Evolutionary conservation across 2,113 vertebrate species (phyloP).

Genomic region (Notarius quadriscutis): DNA sequence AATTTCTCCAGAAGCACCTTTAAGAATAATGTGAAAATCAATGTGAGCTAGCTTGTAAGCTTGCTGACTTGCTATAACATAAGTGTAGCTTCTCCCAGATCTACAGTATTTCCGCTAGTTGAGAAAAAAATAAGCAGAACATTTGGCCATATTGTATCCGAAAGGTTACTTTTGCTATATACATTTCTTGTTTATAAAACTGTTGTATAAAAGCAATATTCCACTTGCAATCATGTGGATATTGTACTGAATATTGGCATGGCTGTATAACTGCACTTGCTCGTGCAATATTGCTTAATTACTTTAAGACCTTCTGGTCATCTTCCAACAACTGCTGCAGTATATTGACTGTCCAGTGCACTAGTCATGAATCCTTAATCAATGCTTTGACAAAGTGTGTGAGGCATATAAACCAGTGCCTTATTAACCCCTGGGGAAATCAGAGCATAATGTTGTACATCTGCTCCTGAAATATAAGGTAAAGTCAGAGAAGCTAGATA

Average conservation of each 20-base stretch:
- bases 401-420: neutral
- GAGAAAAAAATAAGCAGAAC: neutral
- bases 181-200: neutral
- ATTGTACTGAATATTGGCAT: neutral
- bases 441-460: neutral
- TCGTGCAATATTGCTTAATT: neutral
- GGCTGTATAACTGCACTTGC: neutral
- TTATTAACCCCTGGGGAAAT: neutral
- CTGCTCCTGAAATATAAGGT: neutral
- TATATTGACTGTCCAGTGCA: neutral
- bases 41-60: neutral
- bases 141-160: neutral
- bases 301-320: neutral
- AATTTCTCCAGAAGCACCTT: neutral
- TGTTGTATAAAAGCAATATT: neutral
- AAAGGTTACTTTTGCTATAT: neutral
- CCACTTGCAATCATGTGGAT: neutral
- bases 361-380: neutral
- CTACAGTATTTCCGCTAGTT: neutral
- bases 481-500: neutral
- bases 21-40: neutral
- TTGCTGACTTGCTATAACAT: neutral
- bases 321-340: neutral
- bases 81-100: neutral
- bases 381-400: neutral